A percentile compares a stretch with the other conserved stretches of the same genome.
These are phyloP conservation scores for Cacoxenus indagator DNA, from an alignment of 2,888 invertebrate genomes.

Conservation along the genomic window DNA sequence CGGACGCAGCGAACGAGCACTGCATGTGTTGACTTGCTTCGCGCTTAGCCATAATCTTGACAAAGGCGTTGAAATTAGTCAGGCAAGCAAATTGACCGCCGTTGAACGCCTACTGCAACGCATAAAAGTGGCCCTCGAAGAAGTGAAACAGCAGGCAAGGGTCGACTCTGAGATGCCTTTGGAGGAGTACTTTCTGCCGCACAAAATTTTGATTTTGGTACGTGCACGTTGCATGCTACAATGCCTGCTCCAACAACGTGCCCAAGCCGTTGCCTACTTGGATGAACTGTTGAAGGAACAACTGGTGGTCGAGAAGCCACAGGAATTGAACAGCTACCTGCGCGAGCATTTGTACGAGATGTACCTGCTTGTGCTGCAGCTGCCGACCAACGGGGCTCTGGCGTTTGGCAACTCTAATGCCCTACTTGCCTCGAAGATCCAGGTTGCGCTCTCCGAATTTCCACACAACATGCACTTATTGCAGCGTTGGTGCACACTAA, in stretches of 20 bases:
- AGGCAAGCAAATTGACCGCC: not conserved
- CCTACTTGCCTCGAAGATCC: conserved; percentile 69
- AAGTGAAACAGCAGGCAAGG: not conserved
- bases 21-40: conserved; percentile 52
- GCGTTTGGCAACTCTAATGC: conserved; percentile 32
- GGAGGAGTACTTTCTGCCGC: conserved; percentile 62
- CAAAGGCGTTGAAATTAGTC: not conserved
- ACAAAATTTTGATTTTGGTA: conserved; percentile 55
- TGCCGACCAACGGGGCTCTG: conserved; percentile 31
- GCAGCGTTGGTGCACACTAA: conserved; percentile 69
- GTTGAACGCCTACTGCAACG: conserved; percentile 28
- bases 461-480: conserved; percentile 76
- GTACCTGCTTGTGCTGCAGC: conserved; percentile 58
- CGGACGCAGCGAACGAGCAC: conserved; percentile 41
- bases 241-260: conserved; percentile 44
- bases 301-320: not conserved
- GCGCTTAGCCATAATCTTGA: conserved; percentile 28
- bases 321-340: conserved; percentile 39
- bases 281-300: conserved; percentile 41
- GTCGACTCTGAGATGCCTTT: conserved; percentile 46
- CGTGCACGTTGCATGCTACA: conserved; percentile 54
- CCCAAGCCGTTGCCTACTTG: conserved; percentile 51
- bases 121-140: not conserved
- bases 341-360: conserved; percentile 72
- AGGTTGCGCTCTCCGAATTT: conserved; percentile 71